phyloP scores from a whole-genome alignment of 2,797 vertebrate species.

The Argentina silus region DNA sequence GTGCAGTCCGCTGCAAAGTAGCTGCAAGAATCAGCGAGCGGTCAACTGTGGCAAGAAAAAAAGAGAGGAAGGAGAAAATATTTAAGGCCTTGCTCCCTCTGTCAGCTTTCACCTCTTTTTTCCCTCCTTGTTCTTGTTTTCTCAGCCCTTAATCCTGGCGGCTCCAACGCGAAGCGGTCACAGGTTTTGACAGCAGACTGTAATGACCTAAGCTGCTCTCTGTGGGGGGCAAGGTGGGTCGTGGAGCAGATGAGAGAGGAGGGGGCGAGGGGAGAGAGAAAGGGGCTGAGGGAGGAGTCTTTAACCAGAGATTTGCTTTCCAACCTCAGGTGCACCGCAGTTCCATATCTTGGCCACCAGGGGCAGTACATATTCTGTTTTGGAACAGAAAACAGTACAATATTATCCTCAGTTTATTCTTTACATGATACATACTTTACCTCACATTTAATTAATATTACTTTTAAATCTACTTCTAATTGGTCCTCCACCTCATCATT shows the following conservation, averaged over 20 bases:
- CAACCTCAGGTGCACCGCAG: constrained; percentile 47
- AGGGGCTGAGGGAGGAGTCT: constrained; percentile 1
- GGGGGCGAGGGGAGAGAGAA: constrained; percentile 15
- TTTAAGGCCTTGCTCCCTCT: constrained; percentile 71
- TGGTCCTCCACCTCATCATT: not conserved
- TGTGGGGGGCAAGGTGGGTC: constrained; percentile 43
- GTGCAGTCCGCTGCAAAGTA: constrained; percentile 66
- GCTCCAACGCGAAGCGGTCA: constrained; percentile 64
- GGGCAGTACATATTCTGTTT: constrained; percentile 24
- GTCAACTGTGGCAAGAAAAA: constrained; percentile 64
- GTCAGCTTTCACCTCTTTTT: constrained; percentile 69
- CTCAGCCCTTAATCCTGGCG: constrained; percentile 71
- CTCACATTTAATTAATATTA: not conserved
- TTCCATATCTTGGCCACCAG: constrained; percentile 45
- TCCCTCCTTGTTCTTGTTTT: constrained; percentile 71
- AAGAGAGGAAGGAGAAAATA: constrained; percentile 67
- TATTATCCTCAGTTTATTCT: too few relatives aligned
- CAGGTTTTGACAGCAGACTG: constrained; percentile 79
- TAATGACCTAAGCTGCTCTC: constrained; percentile 75
- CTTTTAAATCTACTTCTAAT: constrained; percentile 17
- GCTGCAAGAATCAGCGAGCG: constrained; percentile 71
- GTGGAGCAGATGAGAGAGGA: not conserved
- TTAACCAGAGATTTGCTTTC: constrained; percentile 24
- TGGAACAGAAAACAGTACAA: not conserved
- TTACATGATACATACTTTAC: not conserved